A percentile compares a stretch with the other conserved stretches of the same genome.
These are phyloP conservation scores for Melopsittacus undulatus DNA, from an alignment of 2,797 vertebrate genomes.

Conservation along the genomic window DNA sequence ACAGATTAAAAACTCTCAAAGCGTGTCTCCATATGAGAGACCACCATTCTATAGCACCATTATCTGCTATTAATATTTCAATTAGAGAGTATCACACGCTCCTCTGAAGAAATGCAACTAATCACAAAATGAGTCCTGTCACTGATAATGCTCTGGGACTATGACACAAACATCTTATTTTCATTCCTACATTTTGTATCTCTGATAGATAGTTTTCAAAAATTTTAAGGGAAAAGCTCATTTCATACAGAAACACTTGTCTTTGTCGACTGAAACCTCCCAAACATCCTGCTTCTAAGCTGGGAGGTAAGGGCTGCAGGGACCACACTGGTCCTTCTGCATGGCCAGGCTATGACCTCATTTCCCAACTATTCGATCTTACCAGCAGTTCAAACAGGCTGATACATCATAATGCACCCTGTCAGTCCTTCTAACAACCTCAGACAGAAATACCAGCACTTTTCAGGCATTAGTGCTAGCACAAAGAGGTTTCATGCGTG, in stretches of 20 bases:
- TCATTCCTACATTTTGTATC: neutral
- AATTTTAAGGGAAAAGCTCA: neutral
- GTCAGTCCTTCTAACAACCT: neutral
- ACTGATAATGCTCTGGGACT: neutral
- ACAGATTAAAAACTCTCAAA: conserved; percentile 42
- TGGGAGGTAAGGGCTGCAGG: neutral
- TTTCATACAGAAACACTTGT: neutral
- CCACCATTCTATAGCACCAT: conserved; percentile 8
- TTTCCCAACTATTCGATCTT: neutral
- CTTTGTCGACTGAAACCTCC: neutral
- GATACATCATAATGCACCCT: too few relatives aligned
- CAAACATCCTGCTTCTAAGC: neutral
- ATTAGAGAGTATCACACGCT: neutral
- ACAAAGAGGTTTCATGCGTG: neutral
- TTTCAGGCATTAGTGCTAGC: neutral
- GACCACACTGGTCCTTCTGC: neutral
- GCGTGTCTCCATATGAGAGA: neutral
- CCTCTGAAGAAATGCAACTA: conserved; percentile 26
- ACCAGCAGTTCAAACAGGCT: neutral
- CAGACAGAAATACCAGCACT: neutral
- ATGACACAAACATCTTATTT: neutral
- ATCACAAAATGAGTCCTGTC: neutral
- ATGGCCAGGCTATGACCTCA: neutral
- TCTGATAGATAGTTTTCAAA: neutral
- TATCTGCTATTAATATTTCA: conserved; percentile 52